phyloP scores from a whole-genome alignment of 2,113 vertebrate species.

The Colius striatus region DNA sequence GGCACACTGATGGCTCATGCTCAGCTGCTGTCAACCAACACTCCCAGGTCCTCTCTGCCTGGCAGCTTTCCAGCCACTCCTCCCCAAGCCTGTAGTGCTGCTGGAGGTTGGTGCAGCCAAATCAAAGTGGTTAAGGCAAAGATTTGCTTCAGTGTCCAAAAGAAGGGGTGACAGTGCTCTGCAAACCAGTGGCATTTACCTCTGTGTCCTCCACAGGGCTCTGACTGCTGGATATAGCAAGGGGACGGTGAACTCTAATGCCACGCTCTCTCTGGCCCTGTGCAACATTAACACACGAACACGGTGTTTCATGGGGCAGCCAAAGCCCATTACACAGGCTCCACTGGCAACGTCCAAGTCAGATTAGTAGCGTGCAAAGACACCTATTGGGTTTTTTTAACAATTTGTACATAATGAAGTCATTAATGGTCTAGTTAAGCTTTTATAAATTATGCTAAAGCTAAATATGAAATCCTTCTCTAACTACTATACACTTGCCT shows the following conservation, averaged over 20 bases:
- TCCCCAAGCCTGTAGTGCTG: too few species aligned
- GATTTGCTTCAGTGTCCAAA: background rate
- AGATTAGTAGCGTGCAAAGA: background rate
- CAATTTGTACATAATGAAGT: background rate
- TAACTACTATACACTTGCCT: background rate
- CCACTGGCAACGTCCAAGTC: background rate
- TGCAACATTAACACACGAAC: background rate
- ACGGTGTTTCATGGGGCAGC: accelerated
- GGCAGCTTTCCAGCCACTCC: too few species aligned
- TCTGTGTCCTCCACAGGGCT: accelerated
- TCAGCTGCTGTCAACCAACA: too few species aligned
- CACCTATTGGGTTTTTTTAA: background rate
- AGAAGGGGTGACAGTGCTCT: background rate
- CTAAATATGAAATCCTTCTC: background rate
- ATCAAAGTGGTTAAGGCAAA: background rate
- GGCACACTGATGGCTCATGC: too few species aligned
- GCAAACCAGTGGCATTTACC: background rate
- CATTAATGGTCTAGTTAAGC: background rate
- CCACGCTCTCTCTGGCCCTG: background rate
- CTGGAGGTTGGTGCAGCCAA: too few species aligned
- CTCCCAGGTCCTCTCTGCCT: too few species aligned
- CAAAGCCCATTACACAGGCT: accelerated
- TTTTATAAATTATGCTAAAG: background rate
- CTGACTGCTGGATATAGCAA: accelerated
- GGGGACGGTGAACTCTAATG: background rate